Base-by-base conservation (phyloP, 2,888 invertebrate species). In the Quadriops clusia region DNA sequence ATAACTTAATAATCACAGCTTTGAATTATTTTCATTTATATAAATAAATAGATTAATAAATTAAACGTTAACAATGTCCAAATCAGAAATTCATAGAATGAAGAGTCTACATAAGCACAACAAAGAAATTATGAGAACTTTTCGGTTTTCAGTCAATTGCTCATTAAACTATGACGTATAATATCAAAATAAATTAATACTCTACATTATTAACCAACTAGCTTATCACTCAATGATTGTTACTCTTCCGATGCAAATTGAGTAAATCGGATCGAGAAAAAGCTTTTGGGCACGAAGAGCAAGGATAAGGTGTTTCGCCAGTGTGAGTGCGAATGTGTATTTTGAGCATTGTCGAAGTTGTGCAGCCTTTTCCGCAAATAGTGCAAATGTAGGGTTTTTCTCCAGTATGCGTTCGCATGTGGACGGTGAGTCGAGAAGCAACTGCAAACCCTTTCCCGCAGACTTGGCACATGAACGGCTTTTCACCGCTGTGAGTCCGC, bases 291-390 rank as follows among this genome's bases (percentile, higher is more conserved):
- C 47, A 47, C 7, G 29, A 20, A 3, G 34, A 23, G 37, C 47
- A 49, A 9, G 35, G 23, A 30, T 49, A 49, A 3, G 49, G 47
- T 16, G 45, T 45, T 33, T 49, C 48, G 5, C 48, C 48, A 1
- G 48, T 49, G 25, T 49, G 48, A 1, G 42, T 46, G 8, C 46
- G 34, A 6, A 41, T 33, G 35, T 49, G 48, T 22, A 42, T 39
- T 27, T 46, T 45, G 3, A 46, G 24, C 35, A 42, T 45, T 8
- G 44, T 45, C 2, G 46, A 46, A 17, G 46, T 46, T 6, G 43
- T 44, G 27, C 42, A 49, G 11, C 44, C 44, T 37, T 44, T 44
- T 3, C 41, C 41, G 33, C 48, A 49, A 16, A 41, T 24, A 3
- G 40, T 32, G 36, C 47, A 47, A 8, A 28, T 38, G 17, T 45